phyloP scores from a whole-genome alignment of 2,888 invertebrate genomes.

The Drosophila neonasuta region DNA sequence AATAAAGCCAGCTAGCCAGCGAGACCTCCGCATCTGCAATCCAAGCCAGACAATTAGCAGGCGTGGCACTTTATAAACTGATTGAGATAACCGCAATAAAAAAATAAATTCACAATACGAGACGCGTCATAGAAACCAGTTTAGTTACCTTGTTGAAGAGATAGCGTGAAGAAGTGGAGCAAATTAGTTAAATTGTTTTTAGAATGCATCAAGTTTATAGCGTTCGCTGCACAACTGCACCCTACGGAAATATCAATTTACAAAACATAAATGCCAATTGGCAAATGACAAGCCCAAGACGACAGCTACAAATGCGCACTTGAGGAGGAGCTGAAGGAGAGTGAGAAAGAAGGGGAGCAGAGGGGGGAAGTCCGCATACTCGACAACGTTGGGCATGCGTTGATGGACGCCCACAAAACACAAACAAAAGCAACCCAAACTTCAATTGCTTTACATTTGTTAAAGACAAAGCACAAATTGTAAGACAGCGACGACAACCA shows the following conservation, averaged over 20 bases:
- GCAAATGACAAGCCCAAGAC: constrained; percentile 59
- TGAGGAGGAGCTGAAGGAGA: neutral
- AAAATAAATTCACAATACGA: constrained; percentile 25
- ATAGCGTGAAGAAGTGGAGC: constrained; percentile 15
- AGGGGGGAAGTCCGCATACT: constrained; percentile 9
- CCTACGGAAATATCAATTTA: constrained; percentile 69
- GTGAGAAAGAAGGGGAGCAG: neutral
- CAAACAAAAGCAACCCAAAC: constrained; percentile 35
- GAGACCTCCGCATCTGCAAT: neutral
- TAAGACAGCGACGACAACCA: constrained; percentile 21
- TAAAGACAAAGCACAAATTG: constrained; percentile 46
- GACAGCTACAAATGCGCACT: constrained; percentile 27
- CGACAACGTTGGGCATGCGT: constrained; percentile 9
- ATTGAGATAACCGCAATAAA: constrained; percentile 23
- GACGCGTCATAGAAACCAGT: constrained; percentile 1
- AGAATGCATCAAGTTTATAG: constrained; percentile 35
- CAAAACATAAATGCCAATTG: constrained; percentile 62
- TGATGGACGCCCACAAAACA: constrained; percentile 36
- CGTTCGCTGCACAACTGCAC: constrained; percentile 27
- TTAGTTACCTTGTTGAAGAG: constrained; percentile 43
- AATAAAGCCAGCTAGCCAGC: constrained; percentile 35
- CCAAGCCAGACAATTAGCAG: constrained; percentile 6
- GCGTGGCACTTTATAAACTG: constrained; percentile 26
- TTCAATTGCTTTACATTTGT: constrained; percentile 58
- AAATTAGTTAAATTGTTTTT: constrained; percentile 55